Base-by-base conservation (phyloP, 2,113 vertebrate species). In the Dryoscopus gambensis region DNA sequence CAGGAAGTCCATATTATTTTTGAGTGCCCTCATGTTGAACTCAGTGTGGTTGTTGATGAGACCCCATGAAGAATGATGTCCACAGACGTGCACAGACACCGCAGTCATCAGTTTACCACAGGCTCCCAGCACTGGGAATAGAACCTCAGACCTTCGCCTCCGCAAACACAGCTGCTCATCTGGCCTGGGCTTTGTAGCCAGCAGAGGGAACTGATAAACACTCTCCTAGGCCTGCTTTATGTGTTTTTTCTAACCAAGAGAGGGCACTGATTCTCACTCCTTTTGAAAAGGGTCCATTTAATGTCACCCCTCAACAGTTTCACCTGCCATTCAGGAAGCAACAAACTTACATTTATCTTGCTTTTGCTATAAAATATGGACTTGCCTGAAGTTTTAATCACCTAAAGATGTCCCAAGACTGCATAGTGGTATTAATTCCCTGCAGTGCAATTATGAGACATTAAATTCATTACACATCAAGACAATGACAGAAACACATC, bases 141-240 rank as follows among this genome's bases (percentile, higher is more conserved):
- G 82, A 94, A 87, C n/a, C 57, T 53, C 44, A 90, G 93, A 84
- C 78, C 74, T 90, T 96, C 80, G 88, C 88, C 91, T 96, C 88
- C 55, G 73, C 92, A 96, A 97, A 96, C 96, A 95, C 96, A 97
- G 95, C 97, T 97, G 97, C 95, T 97, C 96, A 63, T 94, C 92
- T 94, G 94, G 91, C 95, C 91, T 84, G 86, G 90, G 57, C 90
- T 95, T 84, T 97, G 89, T 94, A 97, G 94, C 80, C 93, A 95
- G 95, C 87, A 96, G 92, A 96, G 91, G 95, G 87, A 94, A 89
- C 87, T 65, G 95, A 96, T 71, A 96, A 93, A 89, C 65, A 94
- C 78, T 74, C 63, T 81, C 90, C 65, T 5, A 91, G 89, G 60
- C 81, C 95, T 93, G 68, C 80, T 84, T 59, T n/a, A 50, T 3